Evolutionary conservation across 2,113 vertebrate species (phyloP), one percentile per base, ranked within the genome.

Genomic region (Ceyx melanurus): DNA sequence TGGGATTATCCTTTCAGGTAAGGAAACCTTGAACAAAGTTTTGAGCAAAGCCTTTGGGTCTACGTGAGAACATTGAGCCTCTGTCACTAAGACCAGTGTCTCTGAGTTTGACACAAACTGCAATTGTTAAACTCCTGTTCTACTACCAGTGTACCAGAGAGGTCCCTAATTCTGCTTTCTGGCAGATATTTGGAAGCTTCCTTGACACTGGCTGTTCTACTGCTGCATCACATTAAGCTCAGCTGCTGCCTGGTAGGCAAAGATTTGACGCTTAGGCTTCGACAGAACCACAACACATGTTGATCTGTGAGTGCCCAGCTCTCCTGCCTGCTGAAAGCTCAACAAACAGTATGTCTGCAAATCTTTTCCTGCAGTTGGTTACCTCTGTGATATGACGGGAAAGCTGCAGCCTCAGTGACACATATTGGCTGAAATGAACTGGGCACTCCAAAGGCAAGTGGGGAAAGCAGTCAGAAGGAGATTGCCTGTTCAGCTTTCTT

Each of bases 21-120:
- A 89, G 42, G 5, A 61, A 26, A 65, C 11, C 13, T 72, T 71
- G 73, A 86, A 40, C 15, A 56, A 35, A 65, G 23, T 37, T 76
- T 86, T 86, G 15, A 74, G 28, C 48, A 81, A 78, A 91, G 50
- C 9, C 75, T 70, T 86, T 90, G 53, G 25, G 13, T 89, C n/a
- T 10, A 40, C 16, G 83, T 45, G 78, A 62, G 43, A n/a, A n/a
- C 15, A 3, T 11, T 73, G 33, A 74, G 22, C 18, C 19, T 77
- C 20, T 73, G 42, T 70, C 62, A 71, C 29, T 64, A 42, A 64
- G 22, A 15, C 25, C 6, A 6, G 14, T 42, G 7, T 71, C 22
- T 89, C 66, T 2, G 10, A 42, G n/a, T 6, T 53, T 5, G 25
- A 28, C 19, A 66, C 19, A 33, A 58, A 25, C 11, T 71, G 21